Evolutionary conservation across 1,140 invertebrate species (phyloP).

Genomic region (Charaxes varanes): DNA sequence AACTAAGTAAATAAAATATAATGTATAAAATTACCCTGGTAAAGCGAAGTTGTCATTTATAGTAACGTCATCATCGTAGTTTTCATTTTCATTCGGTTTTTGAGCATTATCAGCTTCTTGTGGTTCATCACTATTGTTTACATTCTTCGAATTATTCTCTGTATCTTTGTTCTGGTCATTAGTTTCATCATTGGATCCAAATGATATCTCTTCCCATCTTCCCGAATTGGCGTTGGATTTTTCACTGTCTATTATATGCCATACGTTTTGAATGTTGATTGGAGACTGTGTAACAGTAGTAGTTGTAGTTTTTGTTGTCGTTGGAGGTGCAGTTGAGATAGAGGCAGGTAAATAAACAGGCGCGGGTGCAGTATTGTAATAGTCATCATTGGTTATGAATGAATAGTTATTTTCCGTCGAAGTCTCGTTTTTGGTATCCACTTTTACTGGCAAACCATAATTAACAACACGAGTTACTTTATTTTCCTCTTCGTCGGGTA

Average conservation of each 20-base stretch:
- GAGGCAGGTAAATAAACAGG: slow-evolving; percentile 43
- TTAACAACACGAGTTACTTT: slow-evolving; percentile 27
- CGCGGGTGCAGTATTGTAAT: slow-evolving; percentile 32
- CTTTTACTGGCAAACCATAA: slow-evolving; percentile 32
- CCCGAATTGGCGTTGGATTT: slow-evolving; percentile 43
- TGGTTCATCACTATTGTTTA: neutral
- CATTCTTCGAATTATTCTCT: neutral
- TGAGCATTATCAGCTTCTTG: neutral
- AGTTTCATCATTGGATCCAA: slow-evolving; percentile 24
- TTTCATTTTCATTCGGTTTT: neutral
- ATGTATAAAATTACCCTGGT: slow-evolving; percentile 45
- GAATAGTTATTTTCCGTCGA: slow-evolving; percentile 36
- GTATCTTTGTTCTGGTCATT: slow-evolving; percentile 2
- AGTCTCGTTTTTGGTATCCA: slow-evolving; percentile 11
- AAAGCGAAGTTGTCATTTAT: slow-evolving; percentile 56
- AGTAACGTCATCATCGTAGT: slow-evolving; percentile 11
- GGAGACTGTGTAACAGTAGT: slow-evolving; percentile 18
- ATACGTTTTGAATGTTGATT: slow-evolving; percentile 53
- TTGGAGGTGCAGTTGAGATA: slow-evolving; percentile 19
- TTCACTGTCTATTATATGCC: slow-evolving; percentile 63
- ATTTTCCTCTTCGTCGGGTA: slow-evolving; percentile 39
- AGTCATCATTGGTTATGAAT: slow-evolving; percentile 38
- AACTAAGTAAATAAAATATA: no score
- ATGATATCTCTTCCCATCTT: slow-evolving; percentile 47
- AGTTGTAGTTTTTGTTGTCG: slow-evolving; percentile 25